Percentiles rank a stretch among this genome's conserved stretches.
phyloP scores from a whole-genome alignment of 1,140 invertebrate genomes.

The Drosophila pachea region DNA sequence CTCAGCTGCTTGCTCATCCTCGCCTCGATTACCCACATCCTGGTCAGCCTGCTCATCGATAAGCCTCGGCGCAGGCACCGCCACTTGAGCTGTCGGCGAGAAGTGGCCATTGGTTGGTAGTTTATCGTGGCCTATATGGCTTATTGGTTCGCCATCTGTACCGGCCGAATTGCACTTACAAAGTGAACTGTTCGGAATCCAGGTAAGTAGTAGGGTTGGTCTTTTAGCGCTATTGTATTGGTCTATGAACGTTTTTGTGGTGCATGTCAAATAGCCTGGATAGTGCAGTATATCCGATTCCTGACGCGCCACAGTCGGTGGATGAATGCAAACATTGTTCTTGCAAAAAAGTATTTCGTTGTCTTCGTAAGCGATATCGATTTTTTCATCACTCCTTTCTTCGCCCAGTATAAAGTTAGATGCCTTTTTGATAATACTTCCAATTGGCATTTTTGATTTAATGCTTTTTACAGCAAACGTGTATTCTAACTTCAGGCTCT shows the following conservation, averaged over 20 bases:
- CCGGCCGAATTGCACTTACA: slow-evolving; percentile 87
- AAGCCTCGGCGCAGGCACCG: slow-evolving; percentile 37
- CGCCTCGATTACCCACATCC: slow-evolving; percentile 39
- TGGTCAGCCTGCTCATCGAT: slow-evolving; percentile 37
- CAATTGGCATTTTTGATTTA: slow-evolving; percentile 84
- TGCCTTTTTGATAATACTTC: slow-evolving; percentile 86
- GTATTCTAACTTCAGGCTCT: slow-evolving; percentile 10
- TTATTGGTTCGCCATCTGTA: slow-evolving; percentile 8
- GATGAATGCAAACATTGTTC: slow-evolving; percentile 98
- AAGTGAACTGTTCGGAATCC: slow-evolving; percentile 95
- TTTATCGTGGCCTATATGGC: slow-evolving; percentile 8
- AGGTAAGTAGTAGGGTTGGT: slow-evolving; percentile 92
- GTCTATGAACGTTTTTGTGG: slow-evolving; percentile 86
- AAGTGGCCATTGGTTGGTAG: slow-evolving; percentile 39
- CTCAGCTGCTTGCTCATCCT: slow-evolving; percentile 60
- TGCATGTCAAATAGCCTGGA: slow-evolving; percentile 94
- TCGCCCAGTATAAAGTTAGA: slow-evolving; percentile 88
- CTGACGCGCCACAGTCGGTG: slow-evolving; percentile 87
- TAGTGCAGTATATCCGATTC: slow-evolving; percentile 91
- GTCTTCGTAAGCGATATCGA: slow-evolving; percentile 84
- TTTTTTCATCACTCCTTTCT: slow-evolving; percentile 82
- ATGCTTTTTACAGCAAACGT: background rate
- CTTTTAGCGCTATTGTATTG: slow-evolving; percentile 85
- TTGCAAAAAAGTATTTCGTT: slow-evolving; percentile 92
- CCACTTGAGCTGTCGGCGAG: slow-evolving; percentile 37